These are phyloP conservation scores for Fregata magnificens DNA, from an alignment of 2,113 vertebrate species.

Conservation along the genomic window DNA sequence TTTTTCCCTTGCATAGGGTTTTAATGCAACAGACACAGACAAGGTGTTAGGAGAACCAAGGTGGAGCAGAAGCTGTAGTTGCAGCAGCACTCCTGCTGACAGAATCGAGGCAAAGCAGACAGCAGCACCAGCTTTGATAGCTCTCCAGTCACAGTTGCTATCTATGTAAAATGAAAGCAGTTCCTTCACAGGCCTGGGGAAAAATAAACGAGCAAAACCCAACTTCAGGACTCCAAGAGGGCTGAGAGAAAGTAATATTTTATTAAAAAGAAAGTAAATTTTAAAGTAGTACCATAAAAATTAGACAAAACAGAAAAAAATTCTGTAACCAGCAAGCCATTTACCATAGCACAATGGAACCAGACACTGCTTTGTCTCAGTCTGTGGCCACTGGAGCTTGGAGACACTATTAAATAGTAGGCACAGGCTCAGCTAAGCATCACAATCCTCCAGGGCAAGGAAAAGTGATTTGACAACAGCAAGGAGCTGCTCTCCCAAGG, in stretches of 20 bases:
- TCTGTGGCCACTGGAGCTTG: not conserved
- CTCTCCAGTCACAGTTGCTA: not conserved
- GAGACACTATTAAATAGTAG: not conserved
- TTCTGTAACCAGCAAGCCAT: not conserved
- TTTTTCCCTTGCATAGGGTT: not conserved
- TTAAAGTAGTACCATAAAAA: not conserved
- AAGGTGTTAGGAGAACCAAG: not conserved
- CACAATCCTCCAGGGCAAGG: not conserved
- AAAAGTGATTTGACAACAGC: not conserved
- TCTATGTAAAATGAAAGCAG: not conserved
- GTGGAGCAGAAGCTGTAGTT: not conserved
- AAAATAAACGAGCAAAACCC: not conserved
- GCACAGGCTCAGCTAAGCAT: not conserved
- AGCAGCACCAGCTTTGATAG: not conserved
- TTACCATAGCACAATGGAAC: not conserved
- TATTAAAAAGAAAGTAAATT: conserved; percentile 10
- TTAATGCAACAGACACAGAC: not conserved
- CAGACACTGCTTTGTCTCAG: not conserved
- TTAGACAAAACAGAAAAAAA: not conserved
- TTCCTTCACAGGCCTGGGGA: not conserved
- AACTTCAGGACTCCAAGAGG: not conserved
- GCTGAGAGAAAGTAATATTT: not conserved
- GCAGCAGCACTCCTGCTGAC: not conserved
- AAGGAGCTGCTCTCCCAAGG: not conserved
- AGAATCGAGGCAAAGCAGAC: not conserved